A percentile compares a stretch with the other conserved stretches of the same genome.
Conservation (phyloP, 2,888 invertebrate genomes). For the Eupithecia pulchellata region DNA sequence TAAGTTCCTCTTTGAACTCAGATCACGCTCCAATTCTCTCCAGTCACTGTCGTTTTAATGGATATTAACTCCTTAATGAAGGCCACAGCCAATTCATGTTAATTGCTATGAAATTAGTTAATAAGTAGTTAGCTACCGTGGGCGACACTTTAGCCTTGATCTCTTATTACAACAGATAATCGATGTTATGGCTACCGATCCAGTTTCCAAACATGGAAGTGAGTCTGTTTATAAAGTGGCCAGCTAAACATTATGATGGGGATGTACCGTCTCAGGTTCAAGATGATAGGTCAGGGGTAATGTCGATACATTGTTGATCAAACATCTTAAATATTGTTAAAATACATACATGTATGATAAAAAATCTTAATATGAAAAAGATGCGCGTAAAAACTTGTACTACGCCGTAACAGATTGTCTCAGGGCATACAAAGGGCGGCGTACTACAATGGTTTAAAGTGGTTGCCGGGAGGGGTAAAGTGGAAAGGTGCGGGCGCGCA, state of each 20-base stretch:
- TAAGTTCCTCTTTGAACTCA: conserved; percentile 34
- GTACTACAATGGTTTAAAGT: conserved; percentile 54
- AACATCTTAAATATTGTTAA: background rate
- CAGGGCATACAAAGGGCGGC: conserved; percentile 42
- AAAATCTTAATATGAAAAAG: background rate
- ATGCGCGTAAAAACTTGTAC: background rate
- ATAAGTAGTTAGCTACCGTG: conserved; percentile 55
- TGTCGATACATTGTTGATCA: conserved; percentile 3
- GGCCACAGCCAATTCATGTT: conserved; percentile 58
- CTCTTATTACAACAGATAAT: conserved; percentile 48
- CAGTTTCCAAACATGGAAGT: conserved; percentile 35
- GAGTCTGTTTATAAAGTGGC: conserved; percentile 33
- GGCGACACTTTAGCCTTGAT: conserved; percentile 69
- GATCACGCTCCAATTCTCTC: conserved; percentile 33
- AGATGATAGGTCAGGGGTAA: conserved; percentile 11
- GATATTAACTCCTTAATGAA: conserved; percentile 53
- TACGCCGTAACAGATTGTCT: background rate
- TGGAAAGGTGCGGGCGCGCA: conserved; percentile 56
- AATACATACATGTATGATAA: background rate
- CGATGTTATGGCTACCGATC: conserved; percentile 48
- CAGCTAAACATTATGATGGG: conserved; percentile 27
- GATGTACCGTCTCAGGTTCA: background rate
- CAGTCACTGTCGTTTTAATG: conserved; percentile 43
- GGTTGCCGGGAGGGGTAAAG: conserved; percentile 47
- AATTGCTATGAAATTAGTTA: conserved; percentile 70